Base-by-base conservation (phyloP, 1,140 invertebrate genomes). In the Daktulosphaira vitifoliae region DNA sequence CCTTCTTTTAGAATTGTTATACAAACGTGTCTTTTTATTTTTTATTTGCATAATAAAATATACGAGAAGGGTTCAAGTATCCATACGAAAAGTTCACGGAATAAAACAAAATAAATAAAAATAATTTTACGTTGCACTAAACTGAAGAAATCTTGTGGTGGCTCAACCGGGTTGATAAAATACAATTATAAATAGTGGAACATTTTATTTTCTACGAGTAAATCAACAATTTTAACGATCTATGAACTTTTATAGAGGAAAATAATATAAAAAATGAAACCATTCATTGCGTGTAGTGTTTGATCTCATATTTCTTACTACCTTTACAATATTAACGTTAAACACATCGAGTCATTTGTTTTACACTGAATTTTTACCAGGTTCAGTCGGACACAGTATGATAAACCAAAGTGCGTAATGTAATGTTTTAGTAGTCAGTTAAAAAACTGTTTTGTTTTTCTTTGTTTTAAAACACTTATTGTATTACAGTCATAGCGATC, bases 31-130 rank as follows among this genome's bases (percentile, higher is more conserved):
- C 8, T 18, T 8, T n/a, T 52, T 54, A 18, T 38, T 38, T 54
- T 38, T 48, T 48, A 46, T 62, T 62, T 62, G 42, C 42, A 46
- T 46, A 62, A 48, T 46, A 62, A 9, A 39, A 39, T 37, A 37
- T 37, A 37, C 13, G 13, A 6, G 33, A 37, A n/a, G n/a, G n/a
- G n/a, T n/a, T n/a, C n/a, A n/a, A n/a, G n/a, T n/a, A n/a, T n/a
- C n/a, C n/a, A n/a, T n/a, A n/a, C n/a, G n/a, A n/a, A n/a, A n/a
- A n/a, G n/a, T n/a, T n/a, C n/a, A n/a, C n/a, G n/a, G n/a, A n/a
- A n/a, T n/a, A n/a, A n/a, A n/a, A n/a, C n/a, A 6, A 37, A 7
- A 37, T 5, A 6, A 37, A 6, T 33, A n/a, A 56, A 15, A 56
- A 56, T 42, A 56, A 56, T 39, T 25, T 39, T 56, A 25, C 25